Evolutionary conservation across 2,888 invertebrate genomes (phyloP), one percentile per base, ranked within the genome.

Genomic region (Thyatira batis): DNA sequence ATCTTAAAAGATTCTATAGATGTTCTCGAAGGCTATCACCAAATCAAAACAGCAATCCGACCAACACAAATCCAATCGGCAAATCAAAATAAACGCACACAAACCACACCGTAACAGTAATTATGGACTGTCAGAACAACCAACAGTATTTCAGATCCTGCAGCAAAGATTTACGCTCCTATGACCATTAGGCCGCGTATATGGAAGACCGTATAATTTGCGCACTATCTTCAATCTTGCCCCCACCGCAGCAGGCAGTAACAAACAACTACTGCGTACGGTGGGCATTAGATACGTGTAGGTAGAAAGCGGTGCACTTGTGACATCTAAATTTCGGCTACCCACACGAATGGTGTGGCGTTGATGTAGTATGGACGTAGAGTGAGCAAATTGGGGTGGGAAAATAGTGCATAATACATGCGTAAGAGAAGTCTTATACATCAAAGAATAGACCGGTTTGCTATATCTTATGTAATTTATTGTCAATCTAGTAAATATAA

Each of bases 271-370:
- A 85, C 80, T 74, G 81, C 74, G 74, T 78, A 76, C 77, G 39
- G 39, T 74, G 82, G 80, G 84, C 86, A 86, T 87, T 88, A 86
- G 81, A 70, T 48, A 48, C 48, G 39, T 8, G 39, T 39, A 39
- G 39, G 73, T 73, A 80, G 84, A 85, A 87, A 87, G 87, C 88
- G 17, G 39, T 78, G 78, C 79, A 82, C 83, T 87, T 85, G 89
- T 90, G 88, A 90, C 91, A 90, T 87, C 91, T 91, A 91, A 91
- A 91, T 91, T 91, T 91, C 82, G 90, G 89, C 76, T 80, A 87
- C 86, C 87, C 88, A 65, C 88, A 86, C 74, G 76, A 71, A 73
- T 71, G 71, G 74, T 62, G 51, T 53, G 33, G 56, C 48, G 57
- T 61, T n/a, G 58, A 23, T 2, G 54, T 53, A 57, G 9, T 53